A percentile compares a stretch with the other conserved stretches of the same genome.
These are phyloP conservation scores for Geotrupes spiniger DNA, from an alignment of 2,888 invertebrate species.

Conservation along the genomic window DNA sequence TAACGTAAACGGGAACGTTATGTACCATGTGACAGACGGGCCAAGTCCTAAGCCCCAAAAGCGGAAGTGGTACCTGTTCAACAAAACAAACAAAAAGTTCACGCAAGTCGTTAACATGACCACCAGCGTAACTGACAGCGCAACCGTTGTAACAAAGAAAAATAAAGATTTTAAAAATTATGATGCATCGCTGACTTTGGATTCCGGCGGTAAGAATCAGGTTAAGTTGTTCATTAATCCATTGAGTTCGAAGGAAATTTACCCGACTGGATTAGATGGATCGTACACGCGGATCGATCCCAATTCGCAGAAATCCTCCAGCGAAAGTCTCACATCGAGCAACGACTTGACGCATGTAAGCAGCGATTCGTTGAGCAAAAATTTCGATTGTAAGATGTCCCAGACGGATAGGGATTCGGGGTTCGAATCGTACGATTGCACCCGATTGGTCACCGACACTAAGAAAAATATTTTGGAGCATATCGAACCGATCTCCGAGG, in stretches of 20 bases:
- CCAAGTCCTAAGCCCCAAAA: slow-evolving; percentile 46
- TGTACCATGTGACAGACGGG: slow-evolving; percentile 57
- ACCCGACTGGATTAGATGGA: slow-evolving; percentile 46
- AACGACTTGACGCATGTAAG: slow-evolving; percentile 40
- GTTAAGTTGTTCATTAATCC: slow-evolving; percentile 50
- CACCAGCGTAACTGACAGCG: slow-evolving; percentile 46
- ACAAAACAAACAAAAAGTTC: slow-evolving; percentile 42
- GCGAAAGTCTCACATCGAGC: slow-evolving; percentile 43
- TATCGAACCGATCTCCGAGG: slow-evolving; percentile 47
- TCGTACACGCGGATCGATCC: slow-evolving; percentile 45
- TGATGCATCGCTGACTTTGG: slow-evolving; percentile 29
- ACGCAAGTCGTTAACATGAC: slow-evolving; percentile 45
- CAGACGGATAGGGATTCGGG: slow-evolving; percentile 39
- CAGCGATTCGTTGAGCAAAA: slow-evolving; percentile 34
- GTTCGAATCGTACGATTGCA: slow-evolving; percentile 35
- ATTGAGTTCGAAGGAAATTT: slow-evolving; percentile 48
- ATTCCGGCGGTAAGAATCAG: slow-evolving; percentile 36
- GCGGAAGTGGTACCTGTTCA: slow-evolving; percentile 47
- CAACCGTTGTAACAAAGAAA: slow-evolving; percentile 44
- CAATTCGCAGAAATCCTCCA: slow-evolving; percentile 39
- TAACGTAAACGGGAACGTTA: slow-evolving; percentile 76
- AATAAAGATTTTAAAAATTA: slow-evolving; percentile 46
- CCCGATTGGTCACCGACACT: background rate
- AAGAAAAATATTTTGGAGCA: slow-evolving; percentile 39
- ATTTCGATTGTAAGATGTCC: slow-evolving; percentile 26